Percentiles rank a stretch among this genome's conserved stretches.
phyloP scores from a whole-genome alignment of 2,888 invertebrate species.

The Tachina lurida region DNA sequence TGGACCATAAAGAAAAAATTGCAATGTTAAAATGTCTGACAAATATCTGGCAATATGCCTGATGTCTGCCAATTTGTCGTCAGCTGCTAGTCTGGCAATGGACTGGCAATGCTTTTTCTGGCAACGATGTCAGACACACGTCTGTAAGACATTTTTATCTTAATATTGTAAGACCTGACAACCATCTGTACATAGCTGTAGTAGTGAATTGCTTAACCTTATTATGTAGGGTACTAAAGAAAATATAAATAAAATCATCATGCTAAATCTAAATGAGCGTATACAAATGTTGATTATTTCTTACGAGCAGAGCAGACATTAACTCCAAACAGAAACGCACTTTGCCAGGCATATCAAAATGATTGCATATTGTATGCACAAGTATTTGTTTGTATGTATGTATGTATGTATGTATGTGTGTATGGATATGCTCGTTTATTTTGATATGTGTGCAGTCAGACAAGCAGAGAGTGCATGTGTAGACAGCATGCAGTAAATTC shows the following conservation, averaged over 20 bases:
- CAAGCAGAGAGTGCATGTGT: constrained; percentile 36
- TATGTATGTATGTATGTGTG: too few species aligned
- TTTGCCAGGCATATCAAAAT: constrained; percentile 30
- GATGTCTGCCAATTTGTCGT: too few species aligned
- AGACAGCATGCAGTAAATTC: constrained; percentile 56
- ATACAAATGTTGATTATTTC: constrained; percentile 63
- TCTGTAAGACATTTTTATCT: too few species aligned
- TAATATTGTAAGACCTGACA: too few species aligned
- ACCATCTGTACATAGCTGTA: too few species aligned
- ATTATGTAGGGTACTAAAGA: constrained; percentile 38
- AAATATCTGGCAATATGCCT: too few species aligned
- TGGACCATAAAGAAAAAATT: too few species aligned
- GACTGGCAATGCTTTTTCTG: too few species aligned
- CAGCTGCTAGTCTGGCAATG: too few species aligned
- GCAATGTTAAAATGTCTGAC: too few species aligned
- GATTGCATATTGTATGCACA: constrained; percentile 40
- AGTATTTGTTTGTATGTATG: background rate
- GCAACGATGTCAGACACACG: too few species aligned
- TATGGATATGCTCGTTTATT: constrained; percentile 7
- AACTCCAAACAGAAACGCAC: constrained; percentile 42
- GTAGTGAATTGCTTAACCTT: background rate
- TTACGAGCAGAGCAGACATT: constrained; percentile 39
- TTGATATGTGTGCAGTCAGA: constrained; percentile 36
- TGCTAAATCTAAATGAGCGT: constrained; percentile 67
- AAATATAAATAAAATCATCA: constrained; percentile 59